These are phyloP conservation scores for Polylopha cassiicola DNA, from an alignment of 2,888 invertebrate species.

Conservation along the genomic window DNA sequence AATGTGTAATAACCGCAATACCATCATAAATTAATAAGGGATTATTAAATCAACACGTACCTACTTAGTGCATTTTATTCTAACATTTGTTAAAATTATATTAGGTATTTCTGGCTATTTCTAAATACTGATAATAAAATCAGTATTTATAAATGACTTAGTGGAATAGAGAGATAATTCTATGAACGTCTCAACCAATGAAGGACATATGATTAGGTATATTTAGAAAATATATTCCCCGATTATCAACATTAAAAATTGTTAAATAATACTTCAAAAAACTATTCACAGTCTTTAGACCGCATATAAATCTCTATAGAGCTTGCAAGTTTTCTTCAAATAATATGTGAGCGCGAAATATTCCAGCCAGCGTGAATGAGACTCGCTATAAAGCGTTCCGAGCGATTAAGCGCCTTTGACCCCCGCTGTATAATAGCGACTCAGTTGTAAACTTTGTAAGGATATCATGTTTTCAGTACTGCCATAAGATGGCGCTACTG, in stretches of 20 bases:
- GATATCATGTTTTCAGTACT: conserved; percentile 12
- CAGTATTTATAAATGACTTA: too few species aligned
- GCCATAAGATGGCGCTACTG: conserved; percentile 8
- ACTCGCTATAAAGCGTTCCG: conserved; percentile 53
- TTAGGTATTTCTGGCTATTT: too few species aligned
- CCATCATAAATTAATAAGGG: too few species aligned
- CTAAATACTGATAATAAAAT: too few species aligned
- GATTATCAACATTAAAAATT: neutral
- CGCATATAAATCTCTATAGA: conserved; percentile 14
- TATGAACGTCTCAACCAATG: too few species aligned
- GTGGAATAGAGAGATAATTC: too few species aligned
- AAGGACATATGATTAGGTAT: too few species aligned
- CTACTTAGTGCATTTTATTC: too few species aligned
- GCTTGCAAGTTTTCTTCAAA: conserved; percentile 29
- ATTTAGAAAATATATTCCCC: too few species aligned
- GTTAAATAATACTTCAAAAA: conserved; percentile 11
- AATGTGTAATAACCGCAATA: too few species aligned
- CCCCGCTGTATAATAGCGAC: conserved; percentile 25
- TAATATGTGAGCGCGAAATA: conserved; percentile 23
- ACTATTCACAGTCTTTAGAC: neutral
- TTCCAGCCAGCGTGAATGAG: conserved; percentile 36
- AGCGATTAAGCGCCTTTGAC: conserved; percentile 55
- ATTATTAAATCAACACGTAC: too few species aligned
- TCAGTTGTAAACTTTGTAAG: conserved; percentile 23
- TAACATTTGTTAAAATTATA: too few species aligned